Conservation (phyloP, 2,113 vertebrate species). For the Lasiurus borealis region DNA sequence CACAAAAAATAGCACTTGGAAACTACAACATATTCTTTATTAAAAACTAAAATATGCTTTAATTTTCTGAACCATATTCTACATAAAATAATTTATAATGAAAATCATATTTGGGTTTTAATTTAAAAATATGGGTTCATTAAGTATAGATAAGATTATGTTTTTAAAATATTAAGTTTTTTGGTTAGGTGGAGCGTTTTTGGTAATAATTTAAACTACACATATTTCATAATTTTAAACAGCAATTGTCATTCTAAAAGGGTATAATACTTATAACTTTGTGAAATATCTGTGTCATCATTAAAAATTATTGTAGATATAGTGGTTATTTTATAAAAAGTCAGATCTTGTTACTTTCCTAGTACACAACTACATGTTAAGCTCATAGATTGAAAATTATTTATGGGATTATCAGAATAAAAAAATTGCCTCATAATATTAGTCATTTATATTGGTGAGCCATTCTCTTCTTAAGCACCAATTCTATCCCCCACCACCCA, state of each 20-base stretch:
- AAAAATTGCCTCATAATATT: slow-evolving; percentile 65
- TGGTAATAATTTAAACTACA: slow-evolving; percentile 27
- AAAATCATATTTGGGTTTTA: slow-evolving; percentile 69
- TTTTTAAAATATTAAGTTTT: slow-evolving; percentile 41
- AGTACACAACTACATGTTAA: slow-evolving; percentile 51
- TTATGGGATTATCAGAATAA: slow-evolving; percentile 68
- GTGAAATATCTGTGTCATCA: background rate
- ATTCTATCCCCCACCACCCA: slow-evolving; percentile 70
- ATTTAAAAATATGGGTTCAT: slow-evolving; percentile 43
- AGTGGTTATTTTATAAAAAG: slow-evolving; percentile 54
- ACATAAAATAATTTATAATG: slow-evolving; percentile 40
- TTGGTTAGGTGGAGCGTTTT: background rate
- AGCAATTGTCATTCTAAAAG: slow-evolving; percentile 8
- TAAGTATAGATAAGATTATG: slow-evolving; percentile 45
- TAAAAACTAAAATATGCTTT: slow-evolving; percentile 1
- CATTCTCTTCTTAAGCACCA: slow-evolving; percentile 70
- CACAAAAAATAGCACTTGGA: slow-evolving; percentile 55
- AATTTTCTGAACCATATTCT: slow-evolving; percentile 35
- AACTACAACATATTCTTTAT: slow-evolving; percentile 31
- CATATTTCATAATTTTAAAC: slow-evolving; percentile 51
- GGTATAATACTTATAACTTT: slow-evolving; percentile 30
- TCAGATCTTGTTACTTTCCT: slow-evolving; percentile 44
- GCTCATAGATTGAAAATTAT: slow-evolving; percentile 65
- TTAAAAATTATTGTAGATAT: slow-evolving; percentile 39
- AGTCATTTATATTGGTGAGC: slow-evolving; percentile 65